Evolutionary conservation across 2,113 vertebrate genomes (phyloP).

Genomic region (Alligator sinensis): DNA sequence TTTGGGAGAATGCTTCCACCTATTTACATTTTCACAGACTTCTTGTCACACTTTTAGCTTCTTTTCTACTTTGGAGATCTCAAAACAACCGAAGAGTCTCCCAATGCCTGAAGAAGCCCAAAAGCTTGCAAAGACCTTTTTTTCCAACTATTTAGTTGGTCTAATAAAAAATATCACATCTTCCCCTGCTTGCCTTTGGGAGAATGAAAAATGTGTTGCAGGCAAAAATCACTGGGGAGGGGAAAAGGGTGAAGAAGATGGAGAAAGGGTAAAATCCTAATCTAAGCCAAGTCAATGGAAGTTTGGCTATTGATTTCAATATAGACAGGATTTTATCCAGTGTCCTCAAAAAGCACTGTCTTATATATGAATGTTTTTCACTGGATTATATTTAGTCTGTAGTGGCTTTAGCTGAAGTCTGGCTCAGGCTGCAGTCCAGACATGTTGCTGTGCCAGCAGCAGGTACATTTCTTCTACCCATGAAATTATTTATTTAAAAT

Average conservation of each 20-base stretch:
- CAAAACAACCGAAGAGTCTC: no score
- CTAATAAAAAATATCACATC: no score
- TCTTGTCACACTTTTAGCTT: no score
- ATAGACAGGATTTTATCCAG: not conserved
- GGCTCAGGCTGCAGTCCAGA: not conserved
- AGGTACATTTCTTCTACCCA: not conserved
- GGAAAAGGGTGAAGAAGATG: not conserved
- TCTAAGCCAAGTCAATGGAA: conserved; percentile 24
- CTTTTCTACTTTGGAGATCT: no score
- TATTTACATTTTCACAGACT: no score
- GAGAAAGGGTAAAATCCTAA: conserved; percentile 12
- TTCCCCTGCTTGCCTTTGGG: not conserved
- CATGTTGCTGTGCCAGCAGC: conserved; percentile 15
- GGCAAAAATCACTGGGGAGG: not conserved
- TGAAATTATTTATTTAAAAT: not conserved
- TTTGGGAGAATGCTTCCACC: conserved; percentile 34
- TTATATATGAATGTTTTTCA: not conserved
- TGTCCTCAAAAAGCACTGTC: conserved; percentile 18
- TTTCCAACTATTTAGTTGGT: no score
- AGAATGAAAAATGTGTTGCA: not conserved
- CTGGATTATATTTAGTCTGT: not conserved
- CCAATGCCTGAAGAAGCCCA: no score
- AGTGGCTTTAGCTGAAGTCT: conserved; percentile 1
- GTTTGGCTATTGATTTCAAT: conserved; percentile 35
- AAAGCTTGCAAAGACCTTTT: no score